A percentile compares a stretch with the other conserved stretches of the same genome.
Conservation (phyloP, 2,113 vertebrate species). For the Halcyon malimbica region DNA sequence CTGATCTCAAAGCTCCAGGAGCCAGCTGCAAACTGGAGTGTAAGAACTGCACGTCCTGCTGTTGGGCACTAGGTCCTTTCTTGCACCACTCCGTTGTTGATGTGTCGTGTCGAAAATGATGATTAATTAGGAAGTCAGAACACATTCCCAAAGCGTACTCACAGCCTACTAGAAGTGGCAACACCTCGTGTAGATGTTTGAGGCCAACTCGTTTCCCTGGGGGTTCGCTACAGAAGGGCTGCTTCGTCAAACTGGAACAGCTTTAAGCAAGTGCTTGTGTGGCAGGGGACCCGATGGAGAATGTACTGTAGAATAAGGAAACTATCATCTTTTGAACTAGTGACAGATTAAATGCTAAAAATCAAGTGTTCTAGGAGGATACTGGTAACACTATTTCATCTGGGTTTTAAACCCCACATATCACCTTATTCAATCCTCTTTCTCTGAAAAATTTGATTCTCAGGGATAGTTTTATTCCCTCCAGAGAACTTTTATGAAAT, state of each 20-base stretch:
- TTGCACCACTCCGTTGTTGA: accelerated
- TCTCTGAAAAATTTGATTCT: background rate
- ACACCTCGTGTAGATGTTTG: background rate
- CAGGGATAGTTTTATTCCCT: background rate
- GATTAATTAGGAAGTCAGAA: background rate
- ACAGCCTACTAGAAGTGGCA: background rate
- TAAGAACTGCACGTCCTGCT: accelerated
- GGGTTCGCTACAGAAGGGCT: background rate
- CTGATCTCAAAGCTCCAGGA: background rate
- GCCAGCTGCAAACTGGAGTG: background rate
- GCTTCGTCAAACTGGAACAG: background rate
- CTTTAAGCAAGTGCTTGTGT: background rate
- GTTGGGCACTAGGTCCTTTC: background rate
- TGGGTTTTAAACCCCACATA: background rate
- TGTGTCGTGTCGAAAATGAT: background rate
- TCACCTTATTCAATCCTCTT: background rate
- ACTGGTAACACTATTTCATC: background rate
- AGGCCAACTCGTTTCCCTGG: background rate
- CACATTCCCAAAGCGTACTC: background rate
- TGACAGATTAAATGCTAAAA: background rate
- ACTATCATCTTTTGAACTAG: background rate
- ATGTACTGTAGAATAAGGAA: background rate
- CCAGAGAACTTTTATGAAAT: background rate
- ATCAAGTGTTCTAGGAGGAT: background rate
- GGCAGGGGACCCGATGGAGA: accelerated